A percentile compares a stretch with the other conserved stretches of the same genome.
Evolutionary conservation across 2,113 vertebrate genomes (phyloP).

Genomic region (Mystacornis crossleyi): DNA sequence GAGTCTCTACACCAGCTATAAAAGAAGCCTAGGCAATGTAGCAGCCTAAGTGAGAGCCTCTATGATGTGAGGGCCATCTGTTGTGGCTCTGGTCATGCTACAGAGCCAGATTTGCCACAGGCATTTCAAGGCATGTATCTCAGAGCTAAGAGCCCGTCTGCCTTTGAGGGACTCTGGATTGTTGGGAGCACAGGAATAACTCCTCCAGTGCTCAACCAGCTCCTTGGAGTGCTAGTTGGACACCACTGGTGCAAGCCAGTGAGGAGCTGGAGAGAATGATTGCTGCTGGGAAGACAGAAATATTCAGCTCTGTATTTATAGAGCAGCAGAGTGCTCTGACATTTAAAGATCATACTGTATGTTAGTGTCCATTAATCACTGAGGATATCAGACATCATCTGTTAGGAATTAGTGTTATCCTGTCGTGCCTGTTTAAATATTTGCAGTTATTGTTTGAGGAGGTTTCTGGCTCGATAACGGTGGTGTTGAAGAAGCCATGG

Average conservation of each 20-base stretch:
- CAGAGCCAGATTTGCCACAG: not conserved
- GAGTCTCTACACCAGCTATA: no score
- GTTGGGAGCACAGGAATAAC: not conserved
- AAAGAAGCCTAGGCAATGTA: not conserved
- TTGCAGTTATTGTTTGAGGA: not conserved
- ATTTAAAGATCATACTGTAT: not conserved
- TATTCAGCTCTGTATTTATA: not conserved
- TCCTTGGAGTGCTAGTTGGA: not conserved
- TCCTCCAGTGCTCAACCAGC: not conserved
- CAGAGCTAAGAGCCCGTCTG: not conserved
- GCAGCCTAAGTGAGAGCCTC: not conserved
- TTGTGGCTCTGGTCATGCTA: not conserved
- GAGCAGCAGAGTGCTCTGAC: not conserved
- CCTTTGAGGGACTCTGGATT: not conserved
- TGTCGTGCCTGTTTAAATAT: not conserved
- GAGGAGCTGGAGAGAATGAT: not conserved
- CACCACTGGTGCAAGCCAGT: not conserved
- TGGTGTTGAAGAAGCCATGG: not conserved
- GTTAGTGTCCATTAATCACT: not conserved
- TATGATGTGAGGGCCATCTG: rapidly evolving
- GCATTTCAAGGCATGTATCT: rapidly evolving
- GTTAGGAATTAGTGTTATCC: not conserved
- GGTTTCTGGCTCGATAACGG: rapidly evolving
- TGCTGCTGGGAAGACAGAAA: not conserved
- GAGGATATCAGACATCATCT: not conserved